phyloP scores from a whole-genome alignment of 1,140 invertebrate genomes.

The Drosophila sulfurigaster region DNA sequence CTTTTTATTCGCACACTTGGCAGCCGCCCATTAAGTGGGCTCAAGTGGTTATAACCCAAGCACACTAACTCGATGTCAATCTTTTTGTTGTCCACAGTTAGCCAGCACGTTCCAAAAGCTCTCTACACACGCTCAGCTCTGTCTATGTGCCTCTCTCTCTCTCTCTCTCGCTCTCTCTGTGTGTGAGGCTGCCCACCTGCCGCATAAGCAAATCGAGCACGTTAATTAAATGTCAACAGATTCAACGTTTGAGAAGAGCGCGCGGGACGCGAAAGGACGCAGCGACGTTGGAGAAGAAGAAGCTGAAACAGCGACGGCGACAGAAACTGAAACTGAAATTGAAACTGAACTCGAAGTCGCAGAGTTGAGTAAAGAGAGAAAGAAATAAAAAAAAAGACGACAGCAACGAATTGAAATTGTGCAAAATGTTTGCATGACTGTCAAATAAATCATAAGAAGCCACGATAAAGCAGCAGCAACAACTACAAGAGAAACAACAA shows the following conservation, averaged over 20 bases:
- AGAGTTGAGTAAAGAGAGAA: slow-evolving; percentile 13
- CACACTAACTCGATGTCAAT: slow-evolving; percentile 50
- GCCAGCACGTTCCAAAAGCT: slow-evolving; percentile 43
- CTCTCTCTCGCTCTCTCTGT: background rate
- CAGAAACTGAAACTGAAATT: slow-evolving; percentile 28
- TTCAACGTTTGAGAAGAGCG: slow-evolving; percentile 38
- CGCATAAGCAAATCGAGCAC: slow-evolving; percentile 68
- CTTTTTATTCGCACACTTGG: slow-evolving; percentile 21
- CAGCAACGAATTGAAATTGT: slow-evolving; percentile 64
- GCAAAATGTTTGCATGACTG: slow-evolving; percentile 68
- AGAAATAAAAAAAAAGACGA: slow-evolving; percentile 22
- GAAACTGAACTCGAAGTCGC: background rate
- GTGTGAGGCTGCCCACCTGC: slow-evolving; percentile 59
- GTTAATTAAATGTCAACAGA: slow-evolving; percentile 82
- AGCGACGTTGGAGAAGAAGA: slow-evolving; percentile 17
- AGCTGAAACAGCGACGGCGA: slow-evolving; percentile 19
- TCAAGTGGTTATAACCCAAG: slow-evolving; percentile 26
- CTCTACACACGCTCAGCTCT: slow-evolving; percentile 4
- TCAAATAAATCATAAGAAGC: slow-evolving; percentile 73
- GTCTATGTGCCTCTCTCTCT: slow-evolving; percentile 6
- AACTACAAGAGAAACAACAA: slow-evolving; percentile 15
- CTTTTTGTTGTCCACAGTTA: slow-evolving; percentile 51
- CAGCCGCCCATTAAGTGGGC: slow-evolving; percentile 13
- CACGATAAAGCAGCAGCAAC: slow-evolving; percentile 28
- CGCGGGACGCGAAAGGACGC: slow-evolving; percentile 55